A percentile compares a stretch with the other conserved stretches of the same genome.
phyloP scores from a whole-genome alignment of 1,140 invertebrate species.

The Reticulitermes speratus region DNA sequence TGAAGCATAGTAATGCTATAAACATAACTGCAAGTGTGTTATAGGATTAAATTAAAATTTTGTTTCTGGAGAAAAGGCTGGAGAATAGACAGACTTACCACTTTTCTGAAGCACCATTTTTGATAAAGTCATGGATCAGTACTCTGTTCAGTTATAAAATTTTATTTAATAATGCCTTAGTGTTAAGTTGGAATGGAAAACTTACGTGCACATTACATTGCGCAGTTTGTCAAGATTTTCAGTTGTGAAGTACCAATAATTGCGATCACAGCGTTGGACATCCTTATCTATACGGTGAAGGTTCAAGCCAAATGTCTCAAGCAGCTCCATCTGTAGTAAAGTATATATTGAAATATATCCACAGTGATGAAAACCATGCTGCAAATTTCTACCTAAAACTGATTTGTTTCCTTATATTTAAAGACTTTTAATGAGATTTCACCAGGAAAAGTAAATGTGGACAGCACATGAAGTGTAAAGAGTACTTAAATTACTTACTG shows the following conservation, averaged over 20 bases:
- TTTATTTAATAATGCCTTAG: no score
- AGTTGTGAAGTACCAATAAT: conserved; percentile 86
- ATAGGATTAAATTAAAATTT: background rate
- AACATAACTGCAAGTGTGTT: no score
- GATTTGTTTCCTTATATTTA: background rate
- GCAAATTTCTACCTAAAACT: background rate
- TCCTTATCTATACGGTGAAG: conserved; percentile 95
- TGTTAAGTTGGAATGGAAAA: conserved; percentile 43
- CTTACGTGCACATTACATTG: conserved; percentile 93
- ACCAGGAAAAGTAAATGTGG: no score
- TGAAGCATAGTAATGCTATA: no score
- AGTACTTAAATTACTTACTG: no score
- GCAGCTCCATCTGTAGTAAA: conserved; percentile 67
- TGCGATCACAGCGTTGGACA: conserved; percentile 91
- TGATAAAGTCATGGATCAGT: background rate
- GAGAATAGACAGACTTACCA: background rate
- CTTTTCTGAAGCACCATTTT: background rate
- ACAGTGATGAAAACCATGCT: background rate
- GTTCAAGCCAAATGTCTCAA: conserved; percentile 87
- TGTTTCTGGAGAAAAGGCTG: background rate
- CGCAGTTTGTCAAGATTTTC: conserved; percentile 91
- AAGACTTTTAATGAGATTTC: background rate
- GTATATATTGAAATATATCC: background rate
- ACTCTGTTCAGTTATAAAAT: no score
- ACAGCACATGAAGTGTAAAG: no score